A percentile compares a stretch with the other conserved stretches of the same genome.
phyloP scores from a whole-genome alignment of 2,797 vertebrate species.

The Salmo trutta region DNA sequence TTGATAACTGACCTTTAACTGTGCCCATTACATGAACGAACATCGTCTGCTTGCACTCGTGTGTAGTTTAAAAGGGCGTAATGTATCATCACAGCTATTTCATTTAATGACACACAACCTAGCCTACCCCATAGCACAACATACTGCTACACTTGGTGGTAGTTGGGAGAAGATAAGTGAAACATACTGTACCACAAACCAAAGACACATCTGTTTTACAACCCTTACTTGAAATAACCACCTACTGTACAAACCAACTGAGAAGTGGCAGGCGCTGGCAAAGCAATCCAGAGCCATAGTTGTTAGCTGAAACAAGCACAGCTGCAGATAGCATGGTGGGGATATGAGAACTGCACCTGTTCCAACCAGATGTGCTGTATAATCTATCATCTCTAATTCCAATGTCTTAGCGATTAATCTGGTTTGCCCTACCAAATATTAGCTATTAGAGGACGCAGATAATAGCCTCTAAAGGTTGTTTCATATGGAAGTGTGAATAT shows the following conservation, averaged over 20 bases:
- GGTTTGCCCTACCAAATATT: conserved; percentile 52
- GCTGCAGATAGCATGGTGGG: conserved; percentile 43
- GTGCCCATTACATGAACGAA: too few relatives aligned
- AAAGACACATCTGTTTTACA: not conserved
- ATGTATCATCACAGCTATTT: not conserved
- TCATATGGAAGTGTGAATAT: not conserved
- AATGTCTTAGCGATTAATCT: conserved; percentile 62
- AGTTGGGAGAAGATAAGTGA: not conserved
- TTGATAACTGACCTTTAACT: not conserved
- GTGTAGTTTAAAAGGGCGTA: too few relatives aligned
- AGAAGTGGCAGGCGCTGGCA: conserved; percentile 28
- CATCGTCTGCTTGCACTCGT: too few relatives aligned
- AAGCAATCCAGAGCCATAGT: conserved; percentile 43
- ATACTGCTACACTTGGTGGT: not conserved
- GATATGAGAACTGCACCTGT: conserved; percentile 55
- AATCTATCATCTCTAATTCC: conserved; percentile 65
- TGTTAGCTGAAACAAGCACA: conserved; percentile 24
- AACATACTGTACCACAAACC: not conserved
- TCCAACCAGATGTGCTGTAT: conserved; percentile 64
- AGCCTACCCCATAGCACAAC: not conserved
- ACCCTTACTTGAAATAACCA: not conserved
- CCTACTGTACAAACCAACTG: not conserved
- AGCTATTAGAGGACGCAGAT: conserved; percentile 43
- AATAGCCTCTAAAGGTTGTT: conserved; percentile 37
- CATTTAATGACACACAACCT: not conserved